Conservation (phyloP, 2,797 vertebrate genomes). For the Distichodus sexfasciatus region DNA sequence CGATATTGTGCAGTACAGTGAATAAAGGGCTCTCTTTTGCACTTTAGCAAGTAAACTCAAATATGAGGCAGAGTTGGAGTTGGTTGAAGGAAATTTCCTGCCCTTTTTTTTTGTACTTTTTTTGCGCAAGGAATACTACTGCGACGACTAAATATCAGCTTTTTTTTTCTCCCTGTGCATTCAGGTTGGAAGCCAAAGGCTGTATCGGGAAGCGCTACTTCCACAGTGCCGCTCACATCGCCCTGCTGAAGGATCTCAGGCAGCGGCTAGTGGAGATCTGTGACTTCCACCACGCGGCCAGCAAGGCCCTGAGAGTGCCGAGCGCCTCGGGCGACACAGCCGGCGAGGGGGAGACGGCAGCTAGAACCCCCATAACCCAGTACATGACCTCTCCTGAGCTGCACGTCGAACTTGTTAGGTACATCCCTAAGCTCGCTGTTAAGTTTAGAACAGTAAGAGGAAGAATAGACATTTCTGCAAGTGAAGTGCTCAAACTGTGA, state of each 20-base stretch:
- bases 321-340: slow-evolving; percentile 62
- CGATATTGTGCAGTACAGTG: no score
- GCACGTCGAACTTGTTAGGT: slow-evolving; percentile 92
- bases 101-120: no score
- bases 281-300: slow-evolving; percentile 92
- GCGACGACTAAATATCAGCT: no score
- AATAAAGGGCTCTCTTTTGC: no score
- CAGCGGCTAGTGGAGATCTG: slow-evolving; percentile 85
- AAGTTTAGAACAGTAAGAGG: no score
- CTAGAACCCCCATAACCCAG: slow-evolving; percentile 48
- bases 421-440: slow-evolving; percentile 8
- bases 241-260: slow-evolving; percentile 84
- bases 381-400: slow-evolving; percentile 87
- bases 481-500: no score
- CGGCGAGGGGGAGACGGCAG: slow-evolving; percentile 61
- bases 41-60: no score
- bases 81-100: no score
- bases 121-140: no score
- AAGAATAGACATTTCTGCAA: no score
- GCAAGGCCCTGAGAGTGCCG: slow-evolving; percentile 84
- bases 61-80: no score
- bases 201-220: slow-evolving; percentile 93
- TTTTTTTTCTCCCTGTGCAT: slow-evolving; percentile 25
- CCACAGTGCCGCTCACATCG: slow-evolving; percentile 75
- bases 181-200: slow-evolving; percentile 85